A percentile compares a stretch with the other conserved stretches of the same genome.
phyloP scores from a whole-genome alignment of 2,888 invertebrate species.

The Thecocarcelia acutangulata region DNA sequence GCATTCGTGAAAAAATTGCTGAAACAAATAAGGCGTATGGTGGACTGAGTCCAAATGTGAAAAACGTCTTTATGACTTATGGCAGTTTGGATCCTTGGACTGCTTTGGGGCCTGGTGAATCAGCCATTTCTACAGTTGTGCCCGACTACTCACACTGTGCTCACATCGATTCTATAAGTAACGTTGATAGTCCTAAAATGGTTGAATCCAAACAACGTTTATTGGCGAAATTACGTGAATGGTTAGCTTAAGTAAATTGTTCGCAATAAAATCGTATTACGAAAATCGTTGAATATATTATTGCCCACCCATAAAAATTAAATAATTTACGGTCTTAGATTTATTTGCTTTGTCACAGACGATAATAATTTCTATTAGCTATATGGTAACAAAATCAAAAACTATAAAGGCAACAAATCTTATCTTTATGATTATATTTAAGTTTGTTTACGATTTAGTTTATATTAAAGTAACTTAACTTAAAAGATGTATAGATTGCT shows the following conservation, averaged over 20 bases:
- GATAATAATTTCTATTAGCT: too few species aligned
- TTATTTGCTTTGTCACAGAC: too few species aligned
- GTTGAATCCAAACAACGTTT: constrained; percentile 76
- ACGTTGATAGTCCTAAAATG: constrained; percentile 75
- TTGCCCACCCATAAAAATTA: too few species aligned
- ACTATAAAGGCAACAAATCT: too few species aligned
- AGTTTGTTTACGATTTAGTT: too few species aligned
- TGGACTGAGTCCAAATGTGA: constrained; percentile 81
- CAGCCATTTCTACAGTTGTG: constrained; percentile 75
- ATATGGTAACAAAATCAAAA: too few species aligned
- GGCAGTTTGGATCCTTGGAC: constrained; percentile 84
- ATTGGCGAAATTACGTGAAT: constrained; percentile 74
- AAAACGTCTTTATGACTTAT: constrained; percentile 83
- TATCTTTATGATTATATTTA: too few species aligned
- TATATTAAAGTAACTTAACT: too few species aligned
- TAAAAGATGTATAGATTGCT: too few species aligned
- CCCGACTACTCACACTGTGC: constrained; percentile 76
- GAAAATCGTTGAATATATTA: too few species aligned
- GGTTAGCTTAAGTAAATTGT: constrained; percentile 72
- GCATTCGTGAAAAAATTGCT: constrained; percentile 71
- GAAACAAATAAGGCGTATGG: constrained; percentile 83
- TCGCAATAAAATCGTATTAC: too few species aligned
- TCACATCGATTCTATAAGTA: constrained; percentile 76
- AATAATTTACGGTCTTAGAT: too few species aligned
- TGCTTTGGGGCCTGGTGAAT: constrained; percentile 81